phyloP scores from a whole-genome alignment of 2,797 vertebrate species.

The Distichodus sexfasciatus region DNA sequence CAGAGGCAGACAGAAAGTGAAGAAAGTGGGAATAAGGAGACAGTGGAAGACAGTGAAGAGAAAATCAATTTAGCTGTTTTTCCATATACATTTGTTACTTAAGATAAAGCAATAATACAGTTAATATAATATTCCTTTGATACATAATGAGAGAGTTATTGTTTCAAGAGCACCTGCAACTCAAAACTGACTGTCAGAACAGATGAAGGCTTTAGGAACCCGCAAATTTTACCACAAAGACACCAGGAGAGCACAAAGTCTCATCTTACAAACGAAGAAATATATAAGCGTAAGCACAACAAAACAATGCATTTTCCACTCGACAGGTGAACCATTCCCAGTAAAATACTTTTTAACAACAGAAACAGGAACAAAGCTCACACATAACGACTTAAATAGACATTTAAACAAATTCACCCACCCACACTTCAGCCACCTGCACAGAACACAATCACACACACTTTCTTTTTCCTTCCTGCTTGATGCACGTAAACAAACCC shows the following conservation, averaged over 20 bases:
- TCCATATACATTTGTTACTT: background rate
- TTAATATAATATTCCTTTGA: background rate
- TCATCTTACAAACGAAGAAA: background rate
- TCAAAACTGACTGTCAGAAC: no score
- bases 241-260: background rate
- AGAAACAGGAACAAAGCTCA: slow-evolving; percentile 61
- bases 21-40: background rate
- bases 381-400: slow-evolving; percentile 50
- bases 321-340: background rate
- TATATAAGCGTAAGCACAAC: background rate
- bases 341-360: background rate
- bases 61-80: no score
- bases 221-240: no score
- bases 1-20: slow-evolving; percentile 3
- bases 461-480: slow-evolving; percentile 25
- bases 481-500: background rate
- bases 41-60: background rate
- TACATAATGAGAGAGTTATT: no score
- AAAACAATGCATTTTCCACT: background rate
- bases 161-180: no score
- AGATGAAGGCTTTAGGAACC: no score
- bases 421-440: slow-evolving; percentile 44
- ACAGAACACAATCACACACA: background rate
- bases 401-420: slow-evolving; percentile 46
- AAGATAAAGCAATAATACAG: background rate